A percentile compares a stretch with the other conserved stretches of the same genome.
These are phyloP conservation scores for Hemicordylus capensis DNA, from an alignment of 2,113 vertebrate species.

Conservation along the genomic window DNA sequence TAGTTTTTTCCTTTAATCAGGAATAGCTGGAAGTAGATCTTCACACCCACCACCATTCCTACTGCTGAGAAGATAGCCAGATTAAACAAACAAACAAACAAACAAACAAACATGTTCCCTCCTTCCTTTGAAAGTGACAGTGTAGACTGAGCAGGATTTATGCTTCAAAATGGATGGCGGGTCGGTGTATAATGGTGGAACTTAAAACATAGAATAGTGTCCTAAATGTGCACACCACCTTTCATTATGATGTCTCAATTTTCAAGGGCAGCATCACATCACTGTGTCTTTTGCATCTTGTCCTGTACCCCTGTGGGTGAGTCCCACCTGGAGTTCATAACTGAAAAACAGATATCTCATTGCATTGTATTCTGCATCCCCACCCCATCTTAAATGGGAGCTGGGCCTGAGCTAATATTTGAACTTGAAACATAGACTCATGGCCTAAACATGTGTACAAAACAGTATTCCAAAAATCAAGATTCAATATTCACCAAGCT, in stretches of 20 bases:
- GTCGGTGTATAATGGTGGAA: too few species aligned
- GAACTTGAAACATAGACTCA: neutral
- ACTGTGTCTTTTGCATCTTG: neutral
- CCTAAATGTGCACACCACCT: neutral
- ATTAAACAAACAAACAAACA: neutral
- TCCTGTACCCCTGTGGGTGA: neutral
- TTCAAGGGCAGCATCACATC: neutral
- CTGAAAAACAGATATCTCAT: neutral
- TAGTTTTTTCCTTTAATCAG: neutral
- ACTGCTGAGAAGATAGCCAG: neutral
- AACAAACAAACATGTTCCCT: neutral
- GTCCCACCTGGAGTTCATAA: neutral
- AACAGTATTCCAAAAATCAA: neutral
- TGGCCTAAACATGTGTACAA: neutral
- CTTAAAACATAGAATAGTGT: neutral
- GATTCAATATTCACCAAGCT: neutral
- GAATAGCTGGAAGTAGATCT: neutral
- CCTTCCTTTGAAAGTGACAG: neutral
- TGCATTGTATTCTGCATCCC: neutral
- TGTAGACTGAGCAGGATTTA: neutral
- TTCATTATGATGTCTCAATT: neutral
- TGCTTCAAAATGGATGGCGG: too few species aligned
- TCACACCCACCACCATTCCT: neutral
- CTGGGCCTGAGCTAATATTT: neutral
- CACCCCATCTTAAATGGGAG: neutral